Base-by-base conservation (phyloP, 2,113 vertebrate genomes). In the Syngnathoides biaculeatus region DNA sequence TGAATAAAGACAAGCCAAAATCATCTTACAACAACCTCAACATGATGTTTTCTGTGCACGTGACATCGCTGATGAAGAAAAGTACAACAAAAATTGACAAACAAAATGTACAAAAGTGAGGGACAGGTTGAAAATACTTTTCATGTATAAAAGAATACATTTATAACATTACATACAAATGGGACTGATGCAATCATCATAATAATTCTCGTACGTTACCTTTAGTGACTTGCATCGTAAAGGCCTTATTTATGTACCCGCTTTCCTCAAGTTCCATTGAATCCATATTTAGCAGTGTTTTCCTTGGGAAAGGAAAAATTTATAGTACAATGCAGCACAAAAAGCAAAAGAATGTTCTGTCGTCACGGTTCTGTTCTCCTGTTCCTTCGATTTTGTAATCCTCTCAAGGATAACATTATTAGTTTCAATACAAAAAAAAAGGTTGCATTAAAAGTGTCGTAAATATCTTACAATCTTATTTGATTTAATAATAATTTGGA, bases 231-330 rank as follows among this genome's bases (percentile, higher is more conserved):
- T 61, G 52, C 68, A 40, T 55, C 10, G 39, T 47, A 22, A 68
- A 53, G 27, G 19, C 47, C 17, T 7, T 43, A 0, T 9, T 20
- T 3, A 63, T 0, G 60, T 64, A 57, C 0, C 35, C 0, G 24
- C 5, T 4, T 14, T 83, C 72, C 10, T 82, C 66, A 2, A 86
- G 70, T 65, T 84, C 81, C 77, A 86, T 78, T 1, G 14, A 11
- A 0, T 86, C 77, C 84, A 81, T 84, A 20, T 56, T 72, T 14
- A 35, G 26, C 64, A 17, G 26, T 47, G 19, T 48, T n/a, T 39
- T 53, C 52, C 17, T 77, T 67, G 12, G 2, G 38, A 35, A 20
- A 26, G 15, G 55, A 57, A 5, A 77, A n/a, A 38, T 40, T 27
- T 26, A 6, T 6, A 15, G 56, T 22, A 9, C 2, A 13, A 24